Conservation (phyloP, 2,888 invertebrate genomes). For the Tipula confusa region DNA sequence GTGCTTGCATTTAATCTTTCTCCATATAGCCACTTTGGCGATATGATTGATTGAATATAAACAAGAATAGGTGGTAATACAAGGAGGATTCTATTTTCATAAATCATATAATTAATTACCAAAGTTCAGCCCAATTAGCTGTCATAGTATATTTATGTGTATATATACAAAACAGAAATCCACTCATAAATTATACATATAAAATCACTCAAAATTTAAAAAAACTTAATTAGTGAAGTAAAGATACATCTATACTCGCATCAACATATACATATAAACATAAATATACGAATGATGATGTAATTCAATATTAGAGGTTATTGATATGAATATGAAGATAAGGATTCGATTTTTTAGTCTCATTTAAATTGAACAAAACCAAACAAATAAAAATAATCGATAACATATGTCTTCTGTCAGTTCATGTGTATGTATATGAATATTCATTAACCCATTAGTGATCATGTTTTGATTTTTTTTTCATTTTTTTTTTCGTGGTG, state of each 20-base stretch:
- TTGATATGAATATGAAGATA: neutral
- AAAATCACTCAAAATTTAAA: neutral
- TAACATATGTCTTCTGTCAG: conserved; percentile 12
- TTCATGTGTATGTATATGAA: neutral
- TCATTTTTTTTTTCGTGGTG: neutral
- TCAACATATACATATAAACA: neutral
- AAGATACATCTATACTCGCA: neutral
- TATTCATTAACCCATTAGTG: conserved; percentile 20
- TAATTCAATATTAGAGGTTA: neutral
- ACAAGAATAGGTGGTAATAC: conserved; percentile 16
- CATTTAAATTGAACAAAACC: conserved; percentile 25
- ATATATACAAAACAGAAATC: neutral
- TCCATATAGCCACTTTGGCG: neutral
- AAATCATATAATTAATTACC: conserved; percentile 15
- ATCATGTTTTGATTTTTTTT: conserved; percentile 5
- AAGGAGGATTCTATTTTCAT: conserved; percentile 17
- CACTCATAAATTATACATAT: neutral
- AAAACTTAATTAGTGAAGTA: neutral
- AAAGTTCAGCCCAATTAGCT: conserved; percentile 3
- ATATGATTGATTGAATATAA: conserved; percentile 6
- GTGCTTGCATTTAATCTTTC: neutral
- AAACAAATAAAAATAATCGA: conserved; percentile 6
- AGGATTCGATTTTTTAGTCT: neutral
- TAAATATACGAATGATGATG: neutral
- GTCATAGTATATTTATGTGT: no score